Conservation (phyloP, 2,888 invertebrate genomes). For the Drosophila nigricruria region DNA sequence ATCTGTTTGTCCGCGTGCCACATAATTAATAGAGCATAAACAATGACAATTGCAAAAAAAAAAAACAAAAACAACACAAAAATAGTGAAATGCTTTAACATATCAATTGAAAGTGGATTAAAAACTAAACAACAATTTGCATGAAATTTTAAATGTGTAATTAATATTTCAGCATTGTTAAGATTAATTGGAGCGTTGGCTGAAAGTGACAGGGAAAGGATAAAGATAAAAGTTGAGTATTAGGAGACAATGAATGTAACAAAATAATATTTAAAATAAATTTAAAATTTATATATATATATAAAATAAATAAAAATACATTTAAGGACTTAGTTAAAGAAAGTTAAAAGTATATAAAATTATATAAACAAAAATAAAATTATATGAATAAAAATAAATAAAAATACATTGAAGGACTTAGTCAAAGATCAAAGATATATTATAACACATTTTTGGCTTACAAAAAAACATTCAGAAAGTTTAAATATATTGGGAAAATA, state of each 20-base stretch:
- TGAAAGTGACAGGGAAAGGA: background rate
- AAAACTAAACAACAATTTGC: constrained; percentile 31
- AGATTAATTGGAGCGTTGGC: background rate
- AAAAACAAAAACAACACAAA: background rate
- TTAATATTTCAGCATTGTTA: constrained; percentile 11
- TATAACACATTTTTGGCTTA: too few relatives aligned
- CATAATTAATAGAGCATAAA: constrained; percentile 78
- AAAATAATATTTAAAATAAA: background rate
- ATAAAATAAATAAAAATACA: too few relatives aligned
- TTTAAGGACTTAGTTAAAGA: too few relatives aligned
- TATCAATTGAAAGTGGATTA: constrained; percentile 56
- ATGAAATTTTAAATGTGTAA: constrained; percentile 24
- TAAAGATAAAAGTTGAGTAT: background rate
- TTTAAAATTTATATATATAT: too few relatives aligned
- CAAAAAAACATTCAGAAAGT: too few relatives aligned
- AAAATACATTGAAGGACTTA: too few relatives aligned
- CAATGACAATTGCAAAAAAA: constrained; percentile 38
- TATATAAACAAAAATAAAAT: too few relatives aligned
- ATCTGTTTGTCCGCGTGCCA: constrained; percentile 46
- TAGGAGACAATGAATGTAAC: background rate
- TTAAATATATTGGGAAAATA: too few relatives aligned
- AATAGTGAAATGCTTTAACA: constrained; percentile 18
- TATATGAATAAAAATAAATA: too few relatives aligned
- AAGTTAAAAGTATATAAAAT: too few relatives aligned
- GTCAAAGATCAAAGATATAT: too few relatives aligned